Evolutionary conservation across 2,888 invertebrate genomes (phyloP).

Genomic region (Nymphalis urticae): DNA sequence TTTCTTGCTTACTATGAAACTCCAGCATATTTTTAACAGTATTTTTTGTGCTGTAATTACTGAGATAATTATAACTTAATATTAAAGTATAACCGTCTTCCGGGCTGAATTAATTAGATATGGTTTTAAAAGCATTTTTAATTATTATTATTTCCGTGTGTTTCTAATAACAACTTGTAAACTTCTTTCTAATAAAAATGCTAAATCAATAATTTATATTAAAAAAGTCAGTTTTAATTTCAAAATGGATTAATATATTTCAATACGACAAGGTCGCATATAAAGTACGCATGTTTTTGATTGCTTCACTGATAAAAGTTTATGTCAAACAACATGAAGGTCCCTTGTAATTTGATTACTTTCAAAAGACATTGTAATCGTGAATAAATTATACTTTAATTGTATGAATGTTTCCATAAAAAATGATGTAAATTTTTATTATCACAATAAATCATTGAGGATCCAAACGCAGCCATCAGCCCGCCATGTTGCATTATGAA

Average conservation of each 20-base stretch:
- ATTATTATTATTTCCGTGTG: neutral
- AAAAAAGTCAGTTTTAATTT: too few species aligned
- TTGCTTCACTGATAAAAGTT: neutral
- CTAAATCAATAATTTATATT: neutral
- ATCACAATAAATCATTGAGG: neutral
- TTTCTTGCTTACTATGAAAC: too few species aligned
- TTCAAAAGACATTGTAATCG: neutral
- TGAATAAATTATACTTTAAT: conserved; percentile 2
- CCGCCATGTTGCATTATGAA: neutral
- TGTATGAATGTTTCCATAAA: neutral
- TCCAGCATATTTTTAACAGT: too few species aligned
- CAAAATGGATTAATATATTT: too few species aligned
- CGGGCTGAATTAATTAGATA: too few species aligned
- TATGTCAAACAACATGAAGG: neutral
- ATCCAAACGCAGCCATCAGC: neutral
- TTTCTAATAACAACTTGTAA: neutral
- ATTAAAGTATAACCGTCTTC: too few species aligned
- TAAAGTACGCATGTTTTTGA: neutral
- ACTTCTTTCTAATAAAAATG: too few species aligned
- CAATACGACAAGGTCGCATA: neutral
- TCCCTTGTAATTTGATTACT: neutral
- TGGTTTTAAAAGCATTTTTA: neutral
- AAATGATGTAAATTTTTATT: neutral
- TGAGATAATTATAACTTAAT: too few species aligned
- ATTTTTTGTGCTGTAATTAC: too few species aligned